Conservation (phyloP, 23 tunicate genomes). For the Phallusia fumigata region DNA sequence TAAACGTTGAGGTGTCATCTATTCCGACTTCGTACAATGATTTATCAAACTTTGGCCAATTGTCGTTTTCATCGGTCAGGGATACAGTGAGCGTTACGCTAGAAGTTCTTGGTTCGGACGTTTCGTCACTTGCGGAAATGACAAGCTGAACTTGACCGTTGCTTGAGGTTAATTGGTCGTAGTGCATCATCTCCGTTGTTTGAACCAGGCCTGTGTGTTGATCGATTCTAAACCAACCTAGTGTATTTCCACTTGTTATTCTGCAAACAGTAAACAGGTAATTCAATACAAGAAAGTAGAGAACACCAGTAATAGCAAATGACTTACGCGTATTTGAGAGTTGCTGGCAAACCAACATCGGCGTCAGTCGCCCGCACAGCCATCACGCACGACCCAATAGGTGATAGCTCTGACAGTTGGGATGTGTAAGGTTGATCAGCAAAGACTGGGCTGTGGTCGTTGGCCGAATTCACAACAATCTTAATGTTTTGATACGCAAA, state of each 20-base stretch:
- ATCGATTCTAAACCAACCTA: slow-evolving; percentile 66
- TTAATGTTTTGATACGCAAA: slow-evolving; percentile 30
- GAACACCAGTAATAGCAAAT: background rate
- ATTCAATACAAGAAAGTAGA: too few species aligned
- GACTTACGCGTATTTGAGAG: slow-evolving; percentile 52
- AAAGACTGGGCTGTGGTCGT: slow-evolving; percentile 64
- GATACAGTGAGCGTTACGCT: slow-evolving; percentile 28
- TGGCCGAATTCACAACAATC: slow-evolving; percentile 70
- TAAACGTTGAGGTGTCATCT: background rate
- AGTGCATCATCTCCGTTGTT: slow-evolving; percentile 29
- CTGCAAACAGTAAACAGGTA: slow-evolving; percentile 21
- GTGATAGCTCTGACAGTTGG: slow-evolving; percentile 47
- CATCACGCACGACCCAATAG: slow-evolving; percentile 52
- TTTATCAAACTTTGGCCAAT: slow-evolving; percentile 57
- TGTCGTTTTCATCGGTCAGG: slow-evolving; percentile 72
- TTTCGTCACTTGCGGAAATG: slow-evolving; percentile 63
- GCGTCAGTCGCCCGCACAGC: slow-evolving; percentile 52
- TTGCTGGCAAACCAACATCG: slow-evolving; percentile 65
- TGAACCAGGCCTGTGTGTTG: slow-evolving; percentile 52
- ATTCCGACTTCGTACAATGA: slow-evolving; percentile 15
- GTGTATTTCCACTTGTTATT: slow-evolving; percentile 49
- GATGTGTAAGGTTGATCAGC: slow-evolving; percentile 18
- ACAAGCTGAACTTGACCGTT: slow-evolving; percentile 24
- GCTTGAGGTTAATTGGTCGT: slow-evolving; percentile 11
- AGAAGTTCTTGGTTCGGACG: slow-evolving; percentile 24